Conservation (phyloP, 2,113 vertebrate species). For the Ibidorhyncha struthersii region DNA sequence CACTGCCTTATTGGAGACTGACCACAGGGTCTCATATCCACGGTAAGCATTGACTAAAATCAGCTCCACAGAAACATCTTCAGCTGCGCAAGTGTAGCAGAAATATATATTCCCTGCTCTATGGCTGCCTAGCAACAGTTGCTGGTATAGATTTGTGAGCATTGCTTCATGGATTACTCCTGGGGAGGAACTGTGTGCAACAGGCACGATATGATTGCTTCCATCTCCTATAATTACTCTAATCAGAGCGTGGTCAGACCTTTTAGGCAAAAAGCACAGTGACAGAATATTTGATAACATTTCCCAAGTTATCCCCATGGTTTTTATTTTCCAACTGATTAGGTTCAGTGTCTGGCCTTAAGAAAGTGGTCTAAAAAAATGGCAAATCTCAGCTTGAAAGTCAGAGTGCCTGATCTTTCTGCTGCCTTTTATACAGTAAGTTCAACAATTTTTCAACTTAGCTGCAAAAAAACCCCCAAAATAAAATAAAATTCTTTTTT, state of each 20-base stretch:
- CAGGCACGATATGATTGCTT: background rate
- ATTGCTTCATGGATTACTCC: background rate
- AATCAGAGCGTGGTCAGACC: background rate
- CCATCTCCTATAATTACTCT: background rate
- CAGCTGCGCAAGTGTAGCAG: background rate
- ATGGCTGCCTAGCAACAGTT: background rate
- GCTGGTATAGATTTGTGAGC: background rate
- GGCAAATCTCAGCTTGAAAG: background rate
- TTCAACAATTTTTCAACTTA: background rate
- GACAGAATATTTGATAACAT: background rate
- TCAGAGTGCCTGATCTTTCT: background rate
- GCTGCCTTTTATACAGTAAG: background rate
- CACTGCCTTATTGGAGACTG: background rate
- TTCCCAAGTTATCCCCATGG: background rate
- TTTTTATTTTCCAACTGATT: background rate
- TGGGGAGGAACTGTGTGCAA: background rate
- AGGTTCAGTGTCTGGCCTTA: background rate
- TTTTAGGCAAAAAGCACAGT: background rate
- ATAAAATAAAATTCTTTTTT: background rate
- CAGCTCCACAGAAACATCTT: background rate
- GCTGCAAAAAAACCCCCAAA: background rate
- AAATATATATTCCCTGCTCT: background rate
- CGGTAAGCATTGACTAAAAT: background rate
- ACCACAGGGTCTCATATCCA: background rate
- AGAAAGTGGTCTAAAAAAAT: background rate